Evolutionary conservation across 2,113 vertebrate species (phyloP), one percentile per base, ranked within the genome.

Genomic region (Gymnocephalus cernua): DNA sequence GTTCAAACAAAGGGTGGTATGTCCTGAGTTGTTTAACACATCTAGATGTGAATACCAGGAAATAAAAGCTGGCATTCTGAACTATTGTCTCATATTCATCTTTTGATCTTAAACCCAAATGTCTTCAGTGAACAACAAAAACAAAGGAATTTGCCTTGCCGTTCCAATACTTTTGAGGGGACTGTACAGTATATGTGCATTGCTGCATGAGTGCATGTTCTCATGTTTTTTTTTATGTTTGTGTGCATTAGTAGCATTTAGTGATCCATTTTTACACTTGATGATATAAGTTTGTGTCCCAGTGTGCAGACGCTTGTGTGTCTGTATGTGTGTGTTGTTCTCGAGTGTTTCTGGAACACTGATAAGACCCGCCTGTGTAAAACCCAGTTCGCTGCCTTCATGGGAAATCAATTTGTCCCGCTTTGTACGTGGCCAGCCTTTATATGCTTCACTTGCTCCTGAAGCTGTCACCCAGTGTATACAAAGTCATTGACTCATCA

Each of bases 351-450:
- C 76, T 90, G 82, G 62, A 82, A 35, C 29, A 12, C 62, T 47
- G 79, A 91, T 91, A 86, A 92, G 23, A 35, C 67, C 44, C 54
- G 12, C 41, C 21, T 6, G 16, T 82, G 44, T 88, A 86, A 89
- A 84, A 81, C 45, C 29, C 48, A 83, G 72, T 72, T 73, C 77
- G 25, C 16, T 21, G 58, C 86, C 76, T 91, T 93, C 85, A 87
- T 83, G 84, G 87, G 62, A 93, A 94, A 93, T 93, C 90, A 90
- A 91, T 94, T 90, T 92, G 84, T 80, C 73, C 63, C 7, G 78
- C 84, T 84, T 84, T 88, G 53, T 82, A 78, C 62, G 38, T 86
- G 90, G 80, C 74, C 84, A 75, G 83, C 84, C 63, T 91, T 92
- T 86, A 84, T 77, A 88, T 83, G 80, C 83, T 88, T 88, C 79